A percentile compares a stretch with the other conserved stretches of the same genome.
phyloP scores from a whole-genome alignment of 35 echinoderm and acorn worm genomes.

The Anneissia japonica region DNA sequence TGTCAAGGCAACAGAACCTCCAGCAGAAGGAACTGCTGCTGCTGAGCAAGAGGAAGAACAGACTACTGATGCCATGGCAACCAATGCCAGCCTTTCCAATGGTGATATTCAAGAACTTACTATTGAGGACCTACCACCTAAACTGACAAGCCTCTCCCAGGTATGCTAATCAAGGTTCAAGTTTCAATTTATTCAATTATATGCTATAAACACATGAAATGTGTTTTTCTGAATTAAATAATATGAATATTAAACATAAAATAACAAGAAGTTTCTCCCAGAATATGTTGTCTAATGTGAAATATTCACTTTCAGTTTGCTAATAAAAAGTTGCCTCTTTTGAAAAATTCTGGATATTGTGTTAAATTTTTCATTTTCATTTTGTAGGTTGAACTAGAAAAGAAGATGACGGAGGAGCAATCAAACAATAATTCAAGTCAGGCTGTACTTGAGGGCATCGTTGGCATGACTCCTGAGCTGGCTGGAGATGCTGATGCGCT shows the following conservation, averaged over 20 bases:
- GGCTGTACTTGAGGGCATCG: slow-evolving; percentile 60
- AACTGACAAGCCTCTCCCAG: slow-evolving; percentile 80
- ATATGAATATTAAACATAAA: neutral
- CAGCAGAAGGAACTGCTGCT: neutral
- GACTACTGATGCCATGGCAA: neutral
- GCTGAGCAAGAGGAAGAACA: neutral
- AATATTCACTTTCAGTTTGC: neutral
- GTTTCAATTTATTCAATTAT: no score
- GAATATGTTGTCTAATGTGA: neutral
- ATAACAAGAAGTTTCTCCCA: neutral
- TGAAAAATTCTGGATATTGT: neutral
- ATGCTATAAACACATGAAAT: no score
- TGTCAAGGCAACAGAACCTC: neutral
- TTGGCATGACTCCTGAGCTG: slow-evolving; percentile 51
- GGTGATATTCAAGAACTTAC: slow-evolving; percentile 58
- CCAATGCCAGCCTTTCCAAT: neutral
- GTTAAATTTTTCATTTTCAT: neutral
- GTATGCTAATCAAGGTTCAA: slow-evolving; percentile 36
- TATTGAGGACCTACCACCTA: slow-evolving; percentile 73
- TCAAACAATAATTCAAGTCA: slow-evolving; percentile 13
- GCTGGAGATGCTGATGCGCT: slow-evolving; percentile 72
- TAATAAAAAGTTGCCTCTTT: neutral
- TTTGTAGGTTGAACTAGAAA: slow-evolving; percentile 61
- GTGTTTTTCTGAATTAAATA: neutral
- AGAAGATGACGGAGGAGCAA: slow-evolving; percentile 64